Conservation (phyloP, 35 echinoderm and acorn worm genomes). For the Hemicentrotus pulcherrimus region DNA sequence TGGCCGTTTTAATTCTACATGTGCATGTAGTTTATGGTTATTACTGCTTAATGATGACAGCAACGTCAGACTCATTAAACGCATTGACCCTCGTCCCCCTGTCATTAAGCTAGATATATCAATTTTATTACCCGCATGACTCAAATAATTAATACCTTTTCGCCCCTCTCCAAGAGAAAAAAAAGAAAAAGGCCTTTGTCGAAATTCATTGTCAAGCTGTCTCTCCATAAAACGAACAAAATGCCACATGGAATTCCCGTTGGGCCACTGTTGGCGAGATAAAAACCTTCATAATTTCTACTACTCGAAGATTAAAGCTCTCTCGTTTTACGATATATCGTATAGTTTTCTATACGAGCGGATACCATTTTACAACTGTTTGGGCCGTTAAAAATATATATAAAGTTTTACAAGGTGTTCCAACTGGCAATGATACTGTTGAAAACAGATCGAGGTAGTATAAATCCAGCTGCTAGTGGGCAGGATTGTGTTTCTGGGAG, state of each 20-base stretch:
- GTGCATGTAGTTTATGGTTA: not conserved
- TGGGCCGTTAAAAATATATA: conserved; percentile 33
- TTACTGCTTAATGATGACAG: not conserved
- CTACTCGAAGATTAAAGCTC: conserved; percentile 12
- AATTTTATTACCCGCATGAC: conserved; percentile 37
- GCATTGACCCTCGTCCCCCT: not conserved
- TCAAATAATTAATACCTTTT: not conserved
- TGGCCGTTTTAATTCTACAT: not conserved
- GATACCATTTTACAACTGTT: conserved; percentile 42
- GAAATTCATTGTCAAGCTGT: not conserved
- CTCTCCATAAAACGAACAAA: not conserved
- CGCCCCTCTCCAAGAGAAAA: not conserved
- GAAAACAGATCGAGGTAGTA: conserved; percentile 33
- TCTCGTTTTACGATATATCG: conserved; percentile 38
- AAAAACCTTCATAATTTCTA: conserved; percentile 38
- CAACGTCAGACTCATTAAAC: not conserved
- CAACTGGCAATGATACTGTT: conserved; percentile 26
- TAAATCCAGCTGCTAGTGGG: not conserved
- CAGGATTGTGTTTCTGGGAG: not conserved
- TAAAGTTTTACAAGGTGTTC: conserved; percentile 48
- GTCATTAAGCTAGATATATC: not conserved
- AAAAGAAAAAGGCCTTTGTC: not conserved
- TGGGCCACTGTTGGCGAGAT: not conserved
- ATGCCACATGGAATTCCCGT: conserved; percentile 9
- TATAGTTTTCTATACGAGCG: conserved; percentile 32